Evolutionary conservation across 1,140 invertebrate species (phyloP).

Genomic region (Brachionus plicatilis): DNA sequence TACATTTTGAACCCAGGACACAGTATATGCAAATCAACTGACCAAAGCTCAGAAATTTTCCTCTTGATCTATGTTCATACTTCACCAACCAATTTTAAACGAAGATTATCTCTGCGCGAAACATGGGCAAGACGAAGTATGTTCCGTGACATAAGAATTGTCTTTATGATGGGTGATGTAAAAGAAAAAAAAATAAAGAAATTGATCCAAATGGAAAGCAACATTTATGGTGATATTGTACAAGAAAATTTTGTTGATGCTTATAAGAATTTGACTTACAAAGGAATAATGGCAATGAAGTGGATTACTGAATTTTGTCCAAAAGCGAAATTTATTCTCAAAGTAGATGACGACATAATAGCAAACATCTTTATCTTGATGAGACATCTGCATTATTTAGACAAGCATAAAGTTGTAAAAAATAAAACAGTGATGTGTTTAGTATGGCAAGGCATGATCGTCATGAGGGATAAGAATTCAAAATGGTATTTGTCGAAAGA

Average conservation of each 20-base stretch:
- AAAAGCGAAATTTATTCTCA: slow-evolving; percentile 66
- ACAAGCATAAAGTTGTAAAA: neutral
- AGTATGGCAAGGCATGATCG: slow-evolving; percentile 49
- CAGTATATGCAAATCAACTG: neutral
- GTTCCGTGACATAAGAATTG: slow-evolving; percentile 41
- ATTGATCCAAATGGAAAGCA: slow-evolving; percentile 62
- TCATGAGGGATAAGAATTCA: slow-evolving; percentile 51
- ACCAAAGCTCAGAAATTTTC: neutral
- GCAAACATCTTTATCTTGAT: slow-evolving; percentile 41
- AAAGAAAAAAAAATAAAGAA: slow-evolving; percentile 48
- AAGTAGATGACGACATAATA: slow-evolving; percentile 63
- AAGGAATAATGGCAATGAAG: slow-evolving; percentile 75
- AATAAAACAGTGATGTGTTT: slow-evolving; percentile 48
- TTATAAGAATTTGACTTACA: slow-evolving; percentile 78
- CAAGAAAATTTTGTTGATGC: slow-evolving; percentile 64
- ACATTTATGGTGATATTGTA: slow-evolving; percentile 52
- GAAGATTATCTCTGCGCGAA: slow-evolving; percentile 42
- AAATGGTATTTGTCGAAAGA: slow-evolving; percentile 56
- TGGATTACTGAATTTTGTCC: slow-evolving; percentile 66
- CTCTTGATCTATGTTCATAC: slow-evolving; percentile 43
- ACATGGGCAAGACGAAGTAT: slow-evolving; percentile 41
- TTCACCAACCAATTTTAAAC: slow-evolving; percentile 42
- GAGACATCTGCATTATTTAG: neutral
- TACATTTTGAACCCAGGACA: slow-evolving; percentile 42
- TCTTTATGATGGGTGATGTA: slow-evolving; percentile 45